Evolutionary conservation across 2,797 vertebrate genomes (phyloP), one percentile per base, ranked within the genome.

Genomic region (Salarias fasciatus): DNA sequence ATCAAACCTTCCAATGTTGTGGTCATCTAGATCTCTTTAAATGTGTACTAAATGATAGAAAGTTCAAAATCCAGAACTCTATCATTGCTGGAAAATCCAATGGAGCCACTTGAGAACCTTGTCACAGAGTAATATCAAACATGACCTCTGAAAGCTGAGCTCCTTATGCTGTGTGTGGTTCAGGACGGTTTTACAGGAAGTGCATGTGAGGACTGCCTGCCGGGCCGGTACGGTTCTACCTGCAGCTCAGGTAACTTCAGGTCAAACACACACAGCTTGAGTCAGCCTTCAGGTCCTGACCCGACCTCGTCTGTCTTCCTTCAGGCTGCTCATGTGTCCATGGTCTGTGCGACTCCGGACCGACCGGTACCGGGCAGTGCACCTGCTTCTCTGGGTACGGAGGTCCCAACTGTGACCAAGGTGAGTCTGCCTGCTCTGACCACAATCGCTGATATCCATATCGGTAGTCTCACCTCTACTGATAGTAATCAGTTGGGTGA

Each of bases 321-420:
- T 11, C 68, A 98, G 97, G 78, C 18, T 99, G 97, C 43, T 77
- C 30, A 10, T 99, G 96, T 14, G 42, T 95, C 58, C 95, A 98
- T 0, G 97, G 97, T 2, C 30, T 94, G 3, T 99, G 97, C 82
- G 88, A 80, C 75, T 79, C 76, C 3, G 97, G 97, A 1, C 40
- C 93, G 2, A 58, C 31, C 0, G 95, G 95, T 0, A 69, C 93
- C 0, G 97, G 97, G 0, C 79, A 45, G 14, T 99, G 97, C 53
- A 82, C 80, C 5, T 98, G 97, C 72, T 87, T 94, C 43, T 95
- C 96, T 24, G 94, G 93, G 0, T 99, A 98, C 77, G 86, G 70
- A 31, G 95, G 96, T 43, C 75, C 79, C 14, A 79, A 24, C 33
- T 99, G 97, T 72, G 93, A 96, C 45, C 82, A 90, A 57, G 90